phyloP scores from a whole-genome alignment of 2,888 invertebrate genomes.

The Macrosiphum euphorbiae region DNA sequence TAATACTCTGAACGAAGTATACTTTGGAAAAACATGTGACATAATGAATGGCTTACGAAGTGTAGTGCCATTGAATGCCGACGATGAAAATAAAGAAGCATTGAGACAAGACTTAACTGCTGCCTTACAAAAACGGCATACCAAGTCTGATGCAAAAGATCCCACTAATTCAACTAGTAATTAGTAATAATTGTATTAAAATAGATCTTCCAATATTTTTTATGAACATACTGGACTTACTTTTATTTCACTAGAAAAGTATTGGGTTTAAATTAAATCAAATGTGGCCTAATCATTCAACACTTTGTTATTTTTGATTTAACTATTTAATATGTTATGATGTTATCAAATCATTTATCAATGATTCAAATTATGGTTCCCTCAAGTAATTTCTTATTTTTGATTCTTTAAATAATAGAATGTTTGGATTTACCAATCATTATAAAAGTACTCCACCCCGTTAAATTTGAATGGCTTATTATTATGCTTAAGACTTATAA shows the following conservation, averaged over 20 bases:
- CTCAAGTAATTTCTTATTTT: not conserved
- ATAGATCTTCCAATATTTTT: constrained; percentile 61
- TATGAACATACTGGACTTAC: constrained; percentile 41
- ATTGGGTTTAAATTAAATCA: constrained; percentile 40
- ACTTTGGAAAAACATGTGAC: constrained; percentile 99
- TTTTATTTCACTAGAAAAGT: constrained; percentile 45
- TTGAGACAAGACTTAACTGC: constrained; percentile 88
- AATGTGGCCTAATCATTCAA: constrained; percentile 47
- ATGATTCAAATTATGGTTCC: constrained; percentile 14
- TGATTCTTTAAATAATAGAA: not conserved
- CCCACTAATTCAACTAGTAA: constrained; percentile 48
- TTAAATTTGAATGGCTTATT: constrained; percentile 21
- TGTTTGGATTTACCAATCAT: not conserved
- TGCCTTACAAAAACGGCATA: constrained; percentile 86
- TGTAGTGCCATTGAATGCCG: constrained; percentile 83
- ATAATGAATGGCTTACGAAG: constrained; percentile 94
- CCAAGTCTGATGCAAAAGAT: constrained; percentile 71
- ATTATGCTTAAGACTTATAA: not conserved
- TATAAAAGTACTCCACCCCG: not conserved
- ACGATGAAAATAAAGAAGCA: constrained; percentile 86
- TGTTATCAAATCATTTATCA: constrained; percentile 36
- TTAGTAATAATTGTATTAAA: constrained; percentile 46
- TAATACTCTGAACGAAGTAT: constrained; percentile 97
- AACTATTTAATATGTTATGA: constrained; percentile 46
- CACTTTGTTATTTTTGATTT: constrained; percentile 49